Evolutionary conservation across 2,797 vertebrate species (phyloP).

Genomic region (Pipistrellus kuhlii): DNA sequence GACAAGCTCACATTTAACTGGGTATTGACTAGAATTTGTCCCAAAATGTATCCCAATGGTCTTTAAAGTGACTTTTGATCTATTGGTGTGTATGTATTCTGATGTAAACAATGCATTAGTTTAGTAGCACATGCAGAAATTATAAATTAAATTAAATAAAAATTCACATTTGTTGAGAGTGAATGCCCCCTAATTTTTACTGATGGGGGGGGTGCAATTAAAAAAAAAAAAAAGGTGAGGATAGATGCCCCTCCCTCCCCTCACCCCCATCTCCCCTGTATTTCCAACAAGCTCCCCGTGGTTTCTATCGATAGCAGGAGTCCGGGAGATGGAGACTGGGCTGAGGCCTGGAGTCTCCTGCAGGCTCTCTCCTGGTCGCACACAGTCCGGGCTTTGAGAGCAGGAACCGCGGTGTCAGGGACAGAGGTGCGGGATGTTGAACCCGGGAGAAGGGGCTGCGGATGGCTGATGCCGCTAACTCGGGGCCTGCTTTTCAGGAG

Average conservation of each 20-base stretch:
- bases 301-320: not conserved
- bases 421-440: conserved; percentile 42
- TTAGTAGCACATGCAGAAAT: not conserved
- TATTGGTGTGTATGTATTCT: not conserved
- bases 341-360: not conserved
- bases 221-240: no score
- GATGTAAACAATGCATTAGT: not conserved
- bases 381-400: not conserved
- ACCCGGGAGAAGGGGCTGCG: not conserved
- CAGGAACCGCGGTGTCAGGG: not conserved
- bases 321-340: not conserved
- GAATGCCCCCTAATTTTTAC: not conserved
- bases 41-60: not conserved
- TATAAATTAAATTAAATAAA: not conserved
- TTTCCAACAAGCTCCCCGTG: not conserved
- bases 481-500: conserved; percentile 56
- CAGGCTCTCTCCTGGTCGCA: not conserved
- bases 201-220: not conserved
- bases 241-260: no score
- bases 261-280: no score
- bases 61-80: not conserved
- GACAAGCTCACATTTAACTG: not conserved
- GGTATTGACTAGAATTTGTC: not conserved
- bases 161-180: not conserved
- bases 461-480: conserved; percentile 58